These are phyloP conservation scores for Protula sp. DNA, from an alignment of 2,888 invertebrate genomes.

Conservation along the genomic window DNA sequence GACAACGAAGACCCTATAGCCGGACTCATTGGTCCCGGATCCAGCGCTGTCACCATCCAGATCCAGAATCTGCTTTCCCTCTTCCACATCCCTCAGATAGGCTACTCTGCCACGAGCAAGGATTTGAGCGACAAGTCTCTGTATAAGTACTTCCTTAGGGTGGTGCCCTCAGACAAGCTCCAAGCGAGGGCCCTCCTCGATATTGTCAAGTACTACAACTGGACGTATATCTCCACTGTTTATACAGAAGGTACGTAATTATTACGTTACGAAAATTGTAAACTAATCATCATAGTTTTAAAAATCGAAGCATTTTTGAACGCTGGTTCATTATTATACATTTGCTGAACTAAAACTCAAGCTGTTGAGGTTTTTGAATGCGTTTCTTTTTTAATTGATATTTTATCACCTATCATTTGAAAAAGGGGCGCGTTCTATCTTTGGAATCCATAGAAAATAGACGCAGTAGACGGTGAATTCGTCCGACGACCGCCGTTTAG, in stretches of 20 bases:
- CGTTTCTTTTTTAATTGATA: too few species aligned
- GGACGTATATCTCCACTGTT: slow-evolving; percentile 74
- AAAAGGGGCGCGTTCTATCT: too few species aligned
- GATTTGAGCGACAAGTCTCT: slow-evolving; percentile 71
- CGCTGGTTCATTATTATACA: too few species aligned
- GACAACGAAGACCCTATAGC: slow-evolving; percentile 54
- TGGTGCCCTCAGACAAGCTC: slow-evolving; percentile 72
- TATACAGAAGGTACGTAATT: slow-evolving; percentile 65
- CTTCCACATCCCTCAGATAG: slow-evolving; percentile 64
- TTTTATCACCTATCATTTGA: too few species aligned
- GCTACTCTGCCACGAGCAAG: slow-evolving; percentile 72
- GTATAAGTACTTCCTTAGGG: slow-evolving; percentile 71
- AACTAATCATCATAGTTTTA: too few species aligned
- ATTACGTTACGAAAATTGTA: not conserved
- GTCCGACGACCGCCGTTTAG: too few species aligned
- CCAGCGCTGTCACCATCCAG: slow-evolving; percentile 65
- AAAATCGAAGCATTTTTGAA: too few species aligned
- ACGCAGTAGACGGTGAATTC: too few species aligned
- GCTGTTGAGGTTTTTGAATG: too few species aligned
- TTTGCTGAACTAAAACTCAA: too few species aligned
- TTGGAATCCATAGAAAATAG: too few species aligned
- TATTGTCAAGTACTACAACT: slow-evolving; percentile 57
- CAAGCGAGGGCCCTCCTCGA: slow-evolving; percentile 72
- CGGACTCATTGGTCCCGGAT: slow-evolving; percentile 71
- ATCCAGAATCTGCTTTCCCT: slow-evolving; percentile 74